phyloP scores from a whole-genome alignment of 2,113 vertebrate species.

The Lampris incognitus region DNA sequence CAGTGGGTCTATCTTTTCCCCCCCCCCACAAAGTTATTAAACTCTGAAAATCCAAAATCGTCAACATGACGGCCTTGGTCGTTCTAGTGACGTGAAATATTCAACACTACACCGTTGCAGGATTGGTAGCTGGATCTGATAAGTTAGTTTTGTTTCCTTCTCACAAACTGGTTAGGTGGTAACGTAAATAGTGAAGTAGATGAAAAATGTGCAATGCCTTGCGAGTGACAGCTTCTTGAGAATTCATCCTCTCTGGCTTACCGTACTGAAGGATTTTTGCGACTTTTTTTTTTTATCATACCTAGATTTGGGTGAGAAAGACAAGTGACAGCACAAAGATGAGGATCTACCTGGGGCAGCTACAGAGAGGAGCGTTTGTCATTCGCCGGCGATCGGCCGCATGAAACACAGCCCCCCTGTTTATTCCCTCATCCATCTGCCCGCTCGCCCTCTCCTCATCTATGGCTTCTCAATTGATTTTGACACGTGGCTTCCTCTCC shows the following conservation, averaged over 20 bases:
- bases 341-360: constrained; percentile 97
- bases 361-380: constrained; percentile 95
- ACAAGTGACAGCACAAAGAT: constrained; percentile 99
- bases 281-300: constrained; percentile 8
- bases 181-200: not conserved
- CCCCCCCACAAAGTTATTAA: no score
- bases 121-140: not conserved
- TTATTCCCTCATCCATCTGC: constrained; percentile 18
- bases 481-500: constrained; percentile 24
- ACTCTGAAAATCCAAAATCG: no score
- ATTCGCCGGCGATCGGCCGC: constrained; percentile 96
- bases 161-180: not conserved
- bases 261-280: not conserved
- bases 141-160: not conserved
- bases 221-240: not conserved
- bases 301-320: constrained; percentile 98
- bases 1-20: no score
- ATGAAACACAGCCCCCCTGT: constrained; percentile 61
- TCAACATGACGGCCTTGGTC: no score
- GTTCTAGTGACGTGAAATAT: no score
- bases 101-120: no score
- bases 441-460: constrained; percentile 2
- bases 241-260: not conserved
- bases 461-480: constrained; percentile 19
- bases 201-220: not conserved